Conservation (phyloP, 2,797 vertebrate species). For the Aotus griseimembra region DNA sequence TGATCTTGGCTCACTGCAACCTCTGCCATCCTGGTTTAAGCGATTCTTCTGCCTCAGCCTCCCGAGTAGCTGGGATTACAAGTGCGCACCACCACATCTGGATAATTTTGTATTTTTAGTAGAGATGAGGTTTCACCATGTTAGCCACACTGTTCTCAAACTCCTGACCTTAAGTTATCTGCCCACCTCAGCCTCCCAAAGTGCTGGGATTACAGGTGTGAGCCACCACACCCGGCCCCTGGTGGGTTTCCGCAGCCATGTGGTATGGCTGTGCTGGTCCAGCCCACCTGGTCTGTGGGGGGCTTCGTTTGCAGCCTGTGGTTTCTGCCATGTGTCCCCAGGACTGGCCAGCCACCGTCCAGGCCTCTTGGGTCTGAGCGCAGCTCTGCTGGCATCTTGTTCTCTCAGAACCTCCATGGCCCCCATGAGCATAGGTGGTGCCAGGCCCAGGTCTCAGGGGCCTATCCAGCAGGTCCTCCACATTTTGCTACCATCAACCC, state of each 20-base stretch:
- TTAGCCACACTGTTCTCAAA: not conserved
- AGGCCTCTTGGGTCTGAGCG: not conserved
- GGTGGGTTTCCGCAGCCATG: rapidly evolving
- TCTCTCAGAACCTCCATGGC: not conserved
- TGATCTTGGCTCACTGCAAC: not conserved
- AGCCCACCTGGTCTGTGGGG: not conserved
- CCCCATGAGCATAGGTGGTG: not conserved
- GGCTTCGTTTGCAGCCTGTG: not conserved
- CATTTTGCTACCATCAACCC: rapidly evolving
- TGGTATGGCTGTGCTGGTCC: rapidly evolving
- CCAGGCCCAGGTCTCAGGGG: not conserved
- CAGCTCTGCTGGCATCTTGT: rapidly evolving
- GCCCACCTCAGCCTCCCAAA: not conserved
- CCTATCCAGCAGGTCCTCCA: not conserved
- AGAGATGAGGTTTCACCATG: not conserved
- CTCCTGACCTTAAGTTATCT: not conserved
- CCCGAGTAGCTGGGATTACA: not conserved
- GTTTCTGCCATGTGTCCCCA: not conserved
- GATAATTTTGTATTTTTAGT: not conserved
- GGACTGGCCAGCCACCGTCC: rapidly evolving
- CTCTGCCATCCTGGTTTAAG: not conserved
- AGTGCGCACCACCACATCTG: not conserved
- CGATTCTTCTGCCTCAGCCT: not conserved
- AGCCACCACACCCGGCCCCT: not conserved
- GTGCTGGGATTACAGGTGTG: not conserved